Conservation (phyloP, 2,113 vertebrate genomes). For the Zootoca vivipara region DNA sequence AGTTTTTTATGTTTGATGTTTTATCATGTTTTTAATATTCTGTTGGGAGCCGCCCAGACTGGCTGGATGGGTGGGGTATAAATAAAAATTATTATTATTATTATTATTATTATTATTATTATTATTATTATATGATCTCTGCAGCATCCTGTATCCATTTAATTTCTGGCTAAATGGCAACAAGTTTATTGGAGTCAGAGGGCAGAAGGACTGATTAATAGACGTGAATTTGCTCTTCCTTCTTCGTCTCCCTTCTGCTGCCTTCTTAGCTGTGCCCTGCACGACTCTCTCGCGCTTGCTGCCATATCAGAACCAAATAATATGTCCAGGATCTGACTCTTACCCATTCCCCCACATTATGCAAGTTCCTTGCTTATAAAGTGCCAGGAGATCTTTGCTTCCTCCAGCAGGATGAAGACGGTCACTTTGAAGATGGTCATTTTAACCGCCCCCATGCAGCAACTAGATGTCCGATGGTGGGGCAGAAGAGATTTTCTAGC, state of each 20-base stretch:
- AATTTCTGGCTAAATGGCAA: not conserved
- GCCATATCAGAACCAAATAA: not conserved
- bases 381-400: not conserved
- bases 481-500: not conserved
- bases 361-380: not conserved
- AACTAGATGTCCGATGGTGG: not conserved
- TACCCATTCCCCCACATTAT: not conserved
- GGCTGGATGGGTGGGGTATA: too few relatives aligned
- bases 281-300: not conserved
- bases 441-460: not conserved
- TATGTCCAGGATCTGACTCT: not conserved
- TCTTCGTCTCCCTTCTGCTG: not conserved
- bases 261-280: not conserved
- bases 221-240: not conserved
- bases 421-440: too few relatives aligned
- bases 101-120: too few relatives aligned
- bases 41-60: too few relatives aligned
- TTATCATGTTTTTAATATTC: too few relatives aligned
- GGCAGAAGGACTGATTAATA: not conserved
- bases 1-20: too few relatives aligned
- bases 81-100: too few relatives aligned
- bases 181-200: not conserved
- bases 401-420: not conserved
- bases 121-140: too few relatives aligned
- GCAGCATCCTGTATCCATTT: not conserved